Base-by-base conservation (phyloP, 1,140 invertebrate species). In the Lucilia cuprina region DNA sequence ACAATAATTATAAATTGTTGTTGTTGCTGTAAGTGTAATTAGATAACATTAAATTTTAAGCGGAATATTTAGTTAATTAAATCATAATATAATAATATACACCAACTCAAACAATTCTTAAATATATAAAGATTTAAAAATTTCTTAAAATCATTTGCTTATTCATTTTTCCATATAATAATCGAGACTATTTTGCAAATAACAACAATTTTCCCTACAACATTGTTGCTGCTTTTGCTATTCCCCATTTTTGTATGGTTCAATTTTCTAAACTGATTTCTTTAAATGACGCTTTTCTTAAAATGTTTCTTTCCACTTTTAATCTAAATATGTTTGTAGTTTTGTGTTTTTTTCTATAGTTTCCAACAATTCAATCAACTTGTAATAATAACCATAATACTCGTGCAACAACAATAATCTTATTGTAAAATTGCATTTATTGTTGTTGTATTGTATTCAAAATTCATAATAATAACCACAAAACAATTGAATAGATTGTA, bases 381-480 rank as follows among this genome's bases (percentile, higher is more conserved):
- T 70, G 65, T 70, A 70, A 60, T 60, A 41, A 55, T 55, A 55
- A 55, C 13, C 3, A 70, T 70, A 70, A 70, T 25, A 60, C 14
- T n/a, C 55, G 14, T 60, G 14, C 55, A 60, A 60, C 55, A 60
- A 60, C 55, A 60, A 60, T n/a, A 60, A 17, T n/a, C 3, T 60
- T 60, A n/a, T 60, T 60, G 50, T 60, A 17, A n/a, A 12, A 70
- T 70, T 70, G 65, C 21, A 70, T 21, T 60, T 60, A 17, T 60
- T 60, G 2, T 60, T n/a, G n/a, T n/a, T 60, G n/a, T n/a, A 17
- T 14, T n/a, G 25, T 70, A n/a, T 70, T 70, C 14, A 17, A 60
- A 17, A 60, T 14, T 17, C 60, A 70, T 70, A 80, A 80, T 47
- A 78, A 78, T 80, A 50, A 80, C 77, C 77, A 80, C 77, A 80